phyloP scores from a whole-genome alignment of 2,797 vertebrate genomes.

The Cyclura pinguis region DNA sequence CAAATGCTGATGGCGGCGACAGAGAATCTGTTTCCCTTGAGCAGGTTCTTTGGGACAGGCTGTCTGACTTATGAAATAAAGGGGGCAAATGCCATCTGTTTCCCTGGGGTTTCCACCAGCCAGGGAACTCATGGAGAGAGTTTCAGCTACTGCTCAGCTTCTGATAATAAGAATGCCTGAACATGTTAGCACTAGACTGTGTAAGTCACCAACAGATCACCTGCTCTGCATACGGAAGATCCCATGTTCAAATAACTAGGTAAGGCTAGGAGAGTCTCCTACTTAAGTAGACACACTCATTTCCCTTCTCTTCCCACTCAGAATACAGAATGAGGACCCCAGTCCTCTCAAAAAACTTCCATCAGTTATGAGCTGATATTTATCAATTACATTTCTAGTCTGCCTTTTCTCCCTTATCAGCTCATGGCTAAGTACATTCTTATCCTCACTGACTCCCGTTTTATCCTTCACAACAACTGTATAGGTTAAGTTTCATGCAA shows the following conservation, averaged over 20 bases:
- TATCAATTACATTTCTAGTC: neutral
- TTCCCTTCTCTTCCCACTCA: neutral
- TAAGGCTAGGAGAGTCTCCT: too few species aligned
- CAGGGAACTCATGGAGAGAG: neutral
- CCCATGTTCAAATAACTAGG: too few species aligned
- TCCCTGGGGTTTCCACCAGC: constrained; percentile 26
- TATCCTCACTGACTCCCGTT: neutral
- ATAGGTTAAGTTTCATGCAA: neutral
- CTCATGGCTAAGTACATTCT: neutral
- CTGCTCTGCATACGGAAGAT: too few species aligned
- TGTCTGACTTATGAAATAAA: constrained; percentile 17
- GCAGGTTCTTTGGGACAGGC: neutral
- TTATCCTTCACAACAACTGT: neutral
- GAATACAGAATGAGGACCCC: neutral
- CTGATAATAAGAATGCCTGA: neutral
- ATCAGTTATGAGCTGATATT: neutral
- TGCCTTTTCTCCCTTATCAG: neutral
- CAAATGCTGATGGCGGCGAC: neutral
- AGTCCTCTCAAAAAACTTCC: neutral
- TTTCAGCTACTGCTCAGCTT: neutral
- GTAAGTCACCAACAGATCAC: too few species aligned
- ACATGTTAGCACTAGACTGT: too few species aligned
- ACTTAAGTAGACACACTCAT: too few species aligned
- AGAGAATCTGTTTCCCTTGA: constrained; percentile 12
- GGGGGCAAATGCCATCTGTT: constrained; percentile 26